Conservation (phyloP, 2,113 vertebrate species). For the Platysteira castanea region DNA sequence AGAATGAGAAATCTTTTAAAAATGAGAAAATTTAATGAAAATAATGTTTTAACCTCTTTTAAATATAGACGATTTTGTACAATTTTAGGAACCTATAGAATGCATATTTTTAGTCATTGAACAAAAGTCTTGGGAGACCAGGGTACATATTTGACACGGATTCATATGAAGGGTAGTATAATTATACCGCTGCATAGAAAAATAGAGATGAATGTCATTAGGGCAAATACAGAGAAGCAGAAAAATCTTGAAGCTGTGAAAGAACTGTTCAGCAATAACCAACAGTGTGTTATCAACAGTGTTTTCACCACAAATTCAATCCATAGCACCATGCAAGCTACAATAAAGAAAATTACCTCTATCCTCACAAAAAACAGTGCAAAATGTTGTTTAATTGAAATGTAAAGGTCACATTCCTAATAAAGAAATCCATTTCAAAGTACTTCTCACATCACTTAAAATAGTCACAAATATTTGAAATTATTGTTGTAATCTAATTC, state of each 20-base stretch:
- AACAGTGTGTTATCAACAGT: not conserved
- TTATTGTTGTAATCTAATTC: not conserved
- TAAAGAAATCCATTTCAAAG: not conserved
- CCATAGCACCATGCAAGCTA: not conserved
- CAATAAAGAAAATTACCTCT: not conserved
- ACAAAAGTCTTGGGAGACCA: not conserved
- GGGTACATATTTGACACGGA: not conserved
- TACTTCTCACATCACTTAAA: not conserved
- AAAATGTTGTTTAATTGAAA: not conserved
- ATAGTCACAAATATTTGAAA: not conserved
- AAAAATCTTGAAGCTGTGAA: not conserved
- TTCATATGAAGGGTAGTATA: not conserved
- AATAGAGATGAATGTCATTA: not conserved
- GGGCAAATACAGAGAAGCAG: not conserved
- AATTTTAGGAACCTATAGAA: not conserved
- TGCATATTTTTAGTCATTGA: not conserved
- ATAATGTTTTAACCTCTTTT: not conserved
- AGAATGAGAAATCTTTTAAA: not conserved
- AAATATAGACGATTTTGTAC: not conserved
- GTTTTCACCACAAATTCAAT: not conserved
- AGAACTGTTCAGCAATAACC: not conserved
- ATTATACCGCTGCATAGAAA: not conserved
- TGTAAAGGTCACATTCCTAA: not conserved
- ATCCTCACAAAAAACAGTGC: not conserved
- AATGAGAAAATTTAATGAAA: not conserved